Conservation (phyloP, 2,797 vertebrate species). For the Mormyrus proboscirostris region DNA sequence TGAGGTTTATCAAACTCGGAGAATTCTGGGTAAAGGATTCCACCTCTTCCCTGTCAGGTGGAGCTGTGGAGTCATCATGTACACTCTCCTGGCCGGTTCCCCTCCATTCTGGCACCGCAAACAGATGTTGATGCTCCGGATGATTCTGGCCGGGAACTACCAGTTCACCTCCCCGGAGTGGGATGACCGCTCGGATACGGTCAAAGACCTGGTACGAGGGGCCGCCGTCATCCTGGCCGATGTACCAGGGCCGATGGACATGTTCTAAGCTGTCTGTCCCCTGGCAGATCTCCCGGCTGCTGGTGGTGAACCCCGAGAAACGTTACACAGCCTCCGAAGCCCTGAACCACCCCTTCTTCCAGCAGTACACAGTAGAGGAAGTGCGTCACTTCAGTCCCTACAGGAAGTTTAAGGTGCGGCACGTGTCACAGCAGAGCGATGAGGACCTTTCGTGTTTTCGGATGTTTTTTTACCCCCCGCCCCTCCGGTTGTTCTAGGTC, state of each 20-base stretch:
- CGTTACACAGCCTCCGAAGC: slow-evolving; percentile 76
- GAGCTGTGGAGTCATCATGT: slow-evolving; percentile 96
- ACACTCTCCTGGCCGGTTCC: slow-evolving; percentile 88
- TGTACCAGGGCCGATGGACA: too few relatives aligned
- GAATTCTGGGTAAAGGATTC: background rate
- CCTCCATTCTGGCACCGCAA: slow-evolving; percentile 99
- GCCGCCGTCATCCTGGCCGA: background rate
- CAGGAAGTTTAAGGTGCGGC: slow-evolving; percentile 82
- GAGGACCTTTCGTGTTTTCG: background rate
- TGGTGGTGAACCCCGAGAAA: slow-evolving; percentile 77
- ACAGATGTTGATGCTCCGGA: slow-evolving; percentile 95
- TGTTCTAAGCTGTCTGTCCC: background rate
- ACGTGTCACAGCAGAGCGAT: background rate
- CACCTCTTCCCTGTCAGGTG: slow-evolving; percentile 63
- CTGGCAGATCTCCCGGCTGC: slow-evolving; percentile 79
- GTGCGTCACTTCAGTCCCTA: slow-evolving; percentile 88
- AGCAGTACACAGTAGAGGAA: slow-evolving; percentile 84
- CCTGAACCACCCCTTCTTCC: slow-evolving; percentile 89
- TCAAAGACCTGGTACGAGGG: slow-evolving; percentile 83
- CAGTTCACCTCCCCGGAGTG: slow-evolving; percentile 86
- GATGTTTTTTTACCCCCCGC: background rate
- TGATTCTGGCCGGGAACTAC: slow-evolving; percentile 85
- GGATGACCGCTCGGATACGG: slow-evolving; percentile 92
- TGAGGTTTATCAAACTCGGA: background rate
- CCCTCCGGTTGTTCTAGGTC: slow-evolving; percentile 61